Percentiles rank a stretch among this genome's conserved stretches.
Evolutionary conservation across 2,888 invertebrate species (phyloP).

Genomic region (Leptogaster cylindrica): DNA sequence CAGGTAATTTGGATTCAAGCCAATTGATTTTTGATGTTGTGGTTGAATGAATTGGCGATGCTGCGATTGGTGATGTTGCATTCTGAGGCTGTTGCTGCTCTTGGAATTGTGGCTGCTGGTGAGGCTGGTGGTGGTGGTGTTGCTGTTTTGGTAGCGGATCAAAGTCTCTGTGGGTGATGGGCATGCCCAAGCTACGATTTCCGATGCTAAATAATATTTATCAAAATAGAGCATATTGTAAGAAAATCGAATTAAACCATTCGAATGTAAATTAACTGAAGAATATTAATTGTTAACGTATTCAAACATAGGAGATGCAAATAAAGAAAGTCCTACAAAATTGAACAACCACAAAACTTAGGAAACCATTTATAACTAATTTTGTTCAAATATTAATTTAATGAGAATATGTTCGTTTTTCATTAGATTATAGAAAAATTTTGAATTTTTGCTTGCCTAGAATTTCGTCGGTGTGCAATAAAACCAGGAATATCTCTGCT

Average conservation of each 20-base stretch:
- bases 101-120: conserved; percentile 48
- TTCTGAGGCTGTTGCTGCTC: conserved; percentile 45
- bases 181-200: conserved; percentile 58
- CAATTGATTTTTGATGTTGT: conserved; percentile 50
- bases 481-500: conserved; percentile 27
- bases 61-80: conserved; percentile 52
- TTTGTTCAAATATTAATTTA: too few species aligned
- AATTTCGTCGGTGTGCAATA: conserved; percentile 41
- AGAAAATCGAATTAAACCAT: too few species aligned
- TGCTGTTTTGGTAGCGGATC: conserved; percentile 58
- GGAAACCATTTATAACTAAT: not conserved
- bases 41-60: conserved; percentile 49
- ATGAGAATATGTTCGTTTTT: too few species aligned
- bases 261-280: too few species aligned
- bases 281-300: too few species aligned
- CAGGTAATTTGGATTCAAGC: conserved; percentile 50
- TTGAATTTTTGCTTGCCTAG: conserved; percentile 44
- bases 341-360: not conserved
- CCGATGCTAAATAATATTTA: conserved; percentile 44
- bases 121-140: conserved; percentile 48
- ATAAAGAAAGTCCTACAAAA: not conserved
- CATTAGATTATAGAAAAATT: too few species aligned
- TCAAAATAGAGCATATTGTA: not conserved
- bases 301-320: too few species aligned
- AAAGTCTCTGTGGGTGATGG: conserved; percentile 59